Evolutionary conservation across 2,797 vertebrate species (phyloP).

Genomic region (Meda fulgida): DNA sequence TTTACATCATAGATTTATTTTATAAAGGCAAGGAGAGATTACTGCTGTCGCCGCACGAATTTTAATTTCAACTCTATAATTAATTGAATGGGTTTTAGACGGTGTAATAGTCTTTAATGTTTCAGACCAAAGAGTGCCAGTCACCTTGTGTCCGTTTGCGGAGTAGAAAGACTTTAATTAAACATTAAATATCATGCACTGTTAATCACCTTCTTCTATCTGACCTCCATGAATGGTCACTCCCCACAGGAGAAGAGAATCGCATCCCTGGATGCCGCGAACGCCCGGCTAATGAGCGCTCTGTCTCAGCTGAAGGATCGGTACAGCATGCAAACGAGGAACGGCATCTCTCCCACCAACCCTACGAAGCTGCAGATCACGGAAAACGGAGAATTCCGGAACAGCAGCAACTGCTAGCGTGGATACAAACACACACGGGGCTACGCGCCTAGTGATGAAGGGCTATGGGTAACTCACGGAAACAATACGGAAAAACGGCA

Average conservation of each 20-base stretch:
- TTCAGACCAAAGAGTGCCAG: neutral
- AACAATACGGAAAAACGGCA: neutral
- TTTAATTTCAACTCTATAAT: slow-evolving; percentile 20
- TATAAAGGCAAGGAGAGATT: slow-evolving; percentile 10
- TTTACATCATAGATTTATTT: slow-evolving; percentile 34
- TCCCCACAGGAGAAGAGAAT: slow-evolving; percentile 91
- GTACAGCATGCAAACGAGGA: slow-evolving; percentile 94
- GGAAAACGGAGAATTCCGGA: slow-evolving; percentile 97
- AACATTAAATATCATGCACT: slow-evolving; percentile 10
- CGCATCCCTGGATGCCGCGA: slow-evolving; percentile 90
- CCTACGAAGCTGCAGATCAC: slow-evolving; percentile 98
- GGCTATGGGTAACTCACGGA: slow-evolving; percentile 55
- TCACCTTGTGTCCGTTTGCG: neutral
- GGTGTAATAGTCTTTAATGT: neutral
- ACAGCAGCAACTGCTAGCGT: slow-evolving; percentile 93
- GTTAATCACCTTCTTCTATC: slow-evolving; percentile 16
- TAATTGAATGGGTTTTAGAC: neutral
- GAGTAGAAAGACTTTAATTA: slow-evolving; percentile 8
- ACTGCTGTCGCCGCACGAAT: neutral
- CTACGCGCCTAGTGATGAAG: slow-evolving; percentile 38
- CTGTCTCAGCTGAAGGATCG: slow-evolving; percentile 98
- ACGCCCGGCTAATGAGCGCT: slow-evolving; percentile 93
- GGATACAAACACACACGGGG: slow-evolving; percentile 17
- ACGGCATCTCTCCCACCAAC: slow-evolving; percentile 98
- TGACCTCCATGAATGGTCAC: slow-evolving; percentile 32